Evolutionary conservation across 2,113 vertebrate genomes (phyloP), one percentile per base, ranked within the genome.

Genomic region (Callochromis pleurospilus): DNA sequence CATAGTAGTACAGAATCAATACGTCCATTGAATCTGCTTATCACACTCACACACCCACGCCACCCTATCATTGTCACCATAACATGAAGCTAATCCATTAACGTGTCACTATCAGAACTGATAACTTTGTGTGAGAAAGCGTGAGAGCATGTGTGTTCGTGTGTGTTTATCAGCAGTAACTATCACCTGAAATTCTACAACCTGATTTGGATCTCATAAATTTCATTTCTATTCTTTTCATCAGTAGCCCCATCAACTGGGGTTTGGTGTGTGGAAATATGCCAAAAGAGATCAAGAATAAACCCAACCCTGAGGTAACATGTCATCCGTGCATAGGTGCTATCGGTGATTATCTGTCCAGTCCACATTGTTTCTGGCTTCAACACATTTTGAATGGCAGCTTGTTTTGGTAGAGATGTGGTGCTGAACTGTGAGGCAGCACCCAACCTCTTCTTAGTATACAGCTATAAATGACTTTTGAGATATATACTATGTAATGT

Each of bases 61-160:
- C 84, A 86, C 83, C 82, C 82, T 17, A 87, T 93, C 88, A 92
- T 81, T 92, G 91, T 91, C 91, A 83, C 86, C 38, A 12, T 86
- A 92, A 94, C 94, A 94, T 91, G 92, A 95, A 88, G 92, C 90
- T 92, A 94, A 96, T 96, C 92, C 91, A 94, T 94, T 94, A 90
- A 93, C 38, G 80, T 92, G 93, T 94, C 94, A 94, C 91, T 85
- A 90, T 90, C 83, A 84, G 53, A 55, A 70, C 90, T 89, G 88
- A 89, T 93, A 80, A 60, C 33, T 86, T 7, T 58, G 60, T 85
- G 33, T 56, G 11, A 77, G 73, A 77, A 77, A 77, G 45, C 19
- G 54, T 77, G 82, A 51, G 73, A 77, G 45, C 26, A n/a, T 40
- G 45, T 84, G 77, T 65, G 77, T 80, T 42, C n/a, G 29, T 79